Conservation (phyloP, 2,113 vertebrate species). For the Leiothrix lutea region DNA sequence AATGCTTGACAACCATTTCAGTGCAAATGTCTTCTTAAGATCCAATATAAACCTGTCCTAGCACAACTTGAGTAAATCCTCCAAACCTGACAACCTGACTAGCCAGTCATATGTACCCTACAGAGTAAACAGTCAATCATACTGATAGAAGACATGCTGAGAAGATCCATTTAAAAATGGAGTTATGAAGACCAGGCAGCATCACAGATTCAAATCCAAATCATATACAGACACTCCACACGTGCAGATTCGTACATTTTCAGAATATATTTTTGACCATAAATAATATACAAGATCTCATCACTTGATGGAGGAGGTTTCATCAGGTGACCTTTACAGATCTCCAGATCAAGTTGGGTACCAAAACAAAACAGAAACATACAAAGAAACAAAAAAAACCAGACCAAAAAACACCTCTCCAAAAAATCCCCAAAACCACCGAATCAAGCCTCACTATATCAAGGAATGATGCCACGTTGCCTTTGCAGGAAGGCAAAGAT, state of each 20-base stretch:
- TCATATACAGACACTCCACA: not conserved
- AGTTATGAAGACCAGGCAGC: not conserved
- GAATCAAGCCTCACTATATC: not conserved
- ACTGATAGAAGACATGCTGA: not conserved
- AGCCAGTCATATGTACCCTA: not conserved
- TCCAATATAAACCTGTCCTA: not conserved
- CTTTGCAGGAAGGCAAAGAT: not conserved
- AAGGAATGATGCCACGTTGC: not conserved
- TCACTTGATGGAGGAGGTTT: not conserved
- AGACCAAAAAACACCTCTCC: accelerated
- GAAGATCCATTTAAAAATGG: not conserved
- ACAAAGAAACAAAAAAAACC: not conserved
- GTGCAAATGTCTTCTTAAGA: not conserved
- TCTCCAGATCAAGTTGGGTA: not conserved
- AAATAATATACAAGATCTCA: not conserved
- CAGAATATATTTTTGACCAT: not conserved
- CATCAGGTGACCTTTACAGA: not conserved
- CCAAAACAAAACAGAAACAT: not conserved
- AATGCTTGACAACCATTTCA: not conserved
- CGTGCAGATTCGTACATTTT: not conserved
- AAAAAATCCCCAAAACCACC: accelerated
- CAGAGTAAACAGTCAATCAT: not conserved
- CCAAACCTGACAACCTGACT: not conserved
- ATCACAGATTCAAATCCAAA: not conserved
- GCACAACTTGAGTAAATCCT: not conserved